Conservation (phyloP, 2,888 invertebrate species). For the Leptopilina myrica region DNA sequence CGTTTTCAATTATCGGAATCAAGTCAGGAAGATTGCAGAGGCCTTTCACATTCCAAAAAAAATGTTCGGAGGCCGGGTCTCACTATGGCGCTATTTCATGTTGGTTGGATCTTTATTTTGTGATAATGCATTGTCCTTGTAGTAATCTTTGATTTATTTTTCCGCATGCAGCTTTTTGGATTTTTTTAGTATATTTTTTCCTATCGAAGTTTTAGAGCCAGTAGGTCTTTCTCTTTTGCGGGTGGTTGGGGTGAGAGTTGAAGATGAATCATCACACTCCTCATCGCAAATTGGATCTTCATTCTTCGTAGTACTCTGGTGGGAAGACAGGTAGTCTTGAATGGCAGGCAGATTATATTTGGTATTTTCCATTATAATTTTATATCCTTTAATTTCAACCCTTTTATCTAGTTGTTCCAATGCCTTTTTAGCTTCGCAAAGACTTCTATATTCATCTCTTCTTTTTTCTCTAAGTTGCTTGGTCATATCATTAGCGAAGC, state of each 20-base stretch:
- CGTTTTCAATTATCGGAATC: neutral
- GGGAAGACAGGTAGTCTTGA: neutral
- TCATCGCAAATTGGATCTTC: too few relatives aligned
- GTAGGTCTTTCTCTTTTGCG: neutral
- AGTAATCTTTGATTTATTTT: neutral
- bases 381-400: neutral
- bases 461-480: neutral
- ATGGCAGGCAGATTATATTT: neutral
- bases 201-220: neutral
- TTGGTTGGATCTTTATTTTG: neutral
- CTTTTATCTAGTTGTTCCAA: neutral
- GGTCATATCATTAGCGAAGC: neutral
- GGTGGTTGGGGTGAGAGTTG: neutral
- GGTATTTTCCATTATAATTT: neutral
- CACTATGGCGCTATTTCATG: neutral
- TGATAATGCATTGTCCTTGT: neutral
- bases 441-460: neutral
- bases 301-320: neutral
- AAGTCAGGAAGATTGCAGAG: neutral
- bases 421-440: neutral
- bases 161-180: neutral
- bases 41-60: neutral
- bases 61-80: neutral
- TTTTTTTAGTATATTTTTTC: neutral
- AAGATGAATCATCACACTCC: neutral